Base-by-base conservation (phyloP, 2,888 invertebrate genomes). In the Lumbricus terrestris region DNA sequence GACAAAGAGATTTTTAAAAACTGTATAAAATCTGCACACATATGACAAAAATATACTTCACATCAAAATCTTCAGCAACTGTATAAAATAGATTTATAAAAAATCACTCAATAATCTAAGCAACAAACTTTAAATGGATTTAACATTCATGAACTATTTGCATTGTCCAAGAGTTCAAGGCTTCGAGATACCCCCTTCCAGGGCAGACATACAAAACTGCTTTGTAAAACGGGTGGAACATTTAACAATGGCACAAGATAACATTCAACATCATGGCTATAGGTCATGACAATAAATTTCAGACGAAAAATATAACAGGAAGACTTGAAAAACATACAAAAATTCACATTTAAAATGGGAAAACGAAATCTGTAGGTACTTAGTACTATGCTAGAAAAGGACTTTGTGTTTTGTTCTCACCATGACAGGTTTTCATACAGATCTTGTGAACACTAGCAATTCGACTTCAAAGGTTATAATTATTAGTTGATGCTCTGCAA, bases 221-320 rank as follows among this genome's bases (percentile, higher is more conserved):
- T 11, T n/a, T 69, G 69, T n/a, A 69, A 69, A 69, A 29, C 29
- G 11, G 69, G n/a, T n/a, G 69, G 29, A 69, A 69, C 69, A 69
- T 69, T 69, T 69, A 69, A 69, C 29, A 69, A 69, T n/a, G n/a
- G 29, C n/a, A n/a, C 8, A n/a, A 69, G 69, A 69, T 69, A 69
- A n/a, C n/a, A 69, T n/a, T 69, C 69, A 69, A 69, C 69, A 69
- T 69, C 69, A n/a, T 69, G n/a, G n/a, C 69, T 69, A 69, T 1
- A 69, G 69, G n/a, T 69, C 69, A 69, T 69, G 69, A 69, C 69
- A 69, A 69, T n/a, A 69, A 69, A 69, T 69, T 69, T 69, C n/a
- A n/a, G 29, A 69, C 8, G 0, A 69, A 69, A 69, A 69, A 29
- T 69, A 69, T 69, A n/a, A 69, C 29, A 69, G 8, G n/a, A 69